phyloP scores from a whole-genome alignment of 2,888 invertebrate genomes.

The Schrankia costaestrigalis region DNA sequence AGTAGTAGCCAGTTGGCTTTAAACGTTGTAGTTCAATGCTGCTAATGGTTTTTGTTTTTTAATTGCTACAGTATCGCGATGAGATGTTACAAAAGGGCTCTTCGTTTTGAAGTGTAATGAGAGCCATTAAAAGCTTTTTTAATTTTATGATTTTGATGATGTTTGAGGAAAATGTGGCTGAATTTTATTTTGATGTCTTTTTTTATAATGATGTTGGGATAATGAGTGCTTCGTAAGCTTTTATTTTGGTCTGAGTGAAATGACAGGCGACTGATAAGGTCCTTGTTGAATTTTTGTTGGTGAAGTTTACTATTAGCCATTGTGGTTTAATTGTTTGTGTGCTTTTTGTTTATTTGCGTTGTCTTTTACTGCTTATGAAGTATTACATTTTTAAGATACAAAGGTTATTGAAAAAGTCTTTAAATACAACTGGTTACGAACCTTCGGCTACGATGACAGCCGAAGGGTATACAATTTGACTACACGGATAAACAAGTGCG shows the following conservation, averaged over 20 bases:
- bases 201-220: background rate
- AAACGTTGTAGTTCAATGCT: conserved; percentile 12
- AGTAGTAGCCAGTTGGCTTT: conserved; percentile 4
- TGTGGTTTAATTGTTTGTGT: too few species aligned
- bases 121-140: conserved; percentile 7
- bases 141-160: conserved; percentile 3
- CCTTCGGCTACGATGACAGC: too few species aligned
- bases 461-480: too few species aligned
- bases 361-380: too few species aligned
- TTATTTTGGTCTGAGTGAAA: background rate
- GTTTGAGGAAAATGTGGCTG: conserved; percentile 3
- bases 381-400: too few species aligned
- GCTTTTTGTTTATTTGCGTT: too few species aligned
- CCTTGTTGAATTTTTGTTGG: too few species aligned
- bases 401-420: too few species aligned
- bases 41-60: conserved; percentile 18
- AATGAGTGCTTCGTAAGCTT: background rate
- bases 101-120: conserved; percentile 10
- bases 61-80: conserved; percentile 11
- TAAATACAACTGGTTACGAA: too few species aligned
- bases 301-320: too few species aligned
- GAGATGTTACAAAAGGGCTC: conserved; percentile 6
- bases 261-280: too few species aligned
- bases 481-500: too few species aligned
- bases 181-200: background rate